Conservation (phyloP, 2,797 vertebrate genomes). For the Leucoraja ocellata region DNA sequence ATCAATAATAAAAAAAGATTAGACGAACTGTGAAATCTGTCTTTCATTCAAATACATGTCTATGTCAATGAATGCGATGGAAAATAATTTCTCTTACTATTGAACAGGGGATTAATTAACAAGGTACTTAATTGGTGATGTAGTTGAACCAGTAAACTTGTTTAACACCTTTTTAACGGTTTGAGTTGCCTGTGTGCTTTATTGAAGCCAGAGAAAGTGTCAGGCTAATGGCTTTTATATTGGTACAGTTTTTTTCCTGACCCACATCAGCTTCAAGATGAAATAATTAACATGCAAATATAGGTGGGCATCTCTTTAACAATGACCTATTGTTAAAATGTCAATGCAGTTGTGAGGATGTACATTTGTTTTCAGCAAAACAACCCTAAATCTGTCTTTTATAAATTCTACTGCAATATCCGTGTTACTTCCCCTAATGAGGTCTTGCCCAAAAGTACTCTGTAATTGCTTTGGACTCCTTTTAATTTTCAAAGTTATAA, state of each 20-base stretch:
- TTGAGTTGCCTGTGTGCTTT: conserved; percentile 7
- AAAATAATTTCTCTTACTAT: conserved; percentile 14
- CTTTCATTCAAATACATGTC: conserved; percentile 30
- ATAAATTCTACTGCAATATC: conserved; percentile 65
- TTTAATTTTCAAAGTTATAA: conserved; percentile 99
- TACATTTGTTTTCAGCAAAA: conserved; percentile 59
- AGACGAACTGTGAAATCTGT: conserved; percentile 34
- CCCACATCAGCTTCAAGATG: conserved; percentile 58
- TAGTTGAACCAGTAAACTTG: conserved; percentile 33
- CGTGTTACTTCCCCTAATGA: conserved; percentile 84
- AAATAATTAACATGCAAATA: conserved; percentile 75
- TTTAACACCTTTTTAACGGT: conserved; percentile 21
- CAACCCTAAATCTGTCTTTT: conserved; percentile 69
- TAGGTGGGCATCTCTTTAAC: conserved; percentile 68
- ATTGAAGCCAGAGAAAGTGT: conserved; percentile 5
- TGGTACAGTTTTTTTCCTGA: conserved; percentile 34
- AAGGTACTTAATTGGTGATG: conserved; percentile 36
- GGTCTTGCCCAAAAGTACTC: conserved; percentile 95
- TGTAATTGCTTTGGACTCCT: conserved; percentile 98
- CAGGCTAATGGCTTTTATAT: conserved; percentile 39
- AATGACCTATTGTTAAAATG: conserved; percentile 65
- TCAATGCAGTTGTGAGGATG: conserved; percentile 57
- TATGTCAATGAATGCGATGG: conserved; percentile 19
- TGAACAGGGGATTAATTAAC: conserved; percentile 36
- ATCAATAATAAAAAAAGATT: conserved; percentile 36